phyloP scores from a whole-genome alignment of 2,888 invertebrate species.

The Diplazon laetatorius region DNA sequence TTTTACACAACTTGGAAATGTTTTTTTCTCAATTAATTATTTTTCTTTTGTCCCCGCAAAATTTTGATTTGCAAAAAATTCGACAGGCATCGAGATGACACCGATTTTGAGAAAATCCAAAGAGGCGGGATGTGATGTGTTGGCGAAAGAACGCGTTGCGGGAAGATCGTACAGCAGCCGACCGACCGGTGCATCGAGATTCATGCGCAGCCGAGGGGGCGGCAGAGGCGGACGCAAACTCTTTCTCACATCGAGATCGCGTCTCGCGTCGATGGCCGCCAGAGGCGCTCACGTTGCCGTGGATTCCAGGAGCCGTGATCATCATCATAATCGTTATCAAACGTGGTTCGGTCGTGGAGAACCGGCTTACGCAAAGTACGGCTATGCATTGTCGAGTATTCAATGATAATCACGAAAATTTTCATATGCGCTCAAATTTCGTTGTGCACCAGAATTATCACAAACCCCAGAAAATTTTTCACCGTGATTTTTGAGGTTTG shows the following conservation, averaged over 20 bases:
- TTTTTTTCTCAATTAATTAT: too few species aligned
- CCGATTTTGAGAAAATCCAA: constrained; percentile 93
- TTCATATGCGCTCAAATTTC: too few species aligned
- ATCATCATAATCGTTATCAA: constrained; percentile 76
- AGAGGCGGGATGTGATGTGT: constrained; percentile 89
- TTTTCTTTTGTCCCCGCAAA: too few species aligned
- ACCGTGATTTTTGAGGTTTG: too few species aligned
- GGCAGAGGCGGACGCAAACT: constrained; percentile 84
- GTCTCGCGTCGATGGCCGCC: constrained; percentile 83
- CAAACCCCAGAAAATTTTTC: too few species aligned
- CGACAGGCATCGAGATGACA: constrained; percentile 89
- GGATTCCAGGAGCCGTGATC: constrained; percentile 78
- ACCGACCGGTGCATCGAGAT: constrained; percentile 74
- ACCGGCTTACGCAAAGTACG: constrained; percentile 79
- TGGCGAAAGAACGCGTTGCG: constrained; percentile 81
- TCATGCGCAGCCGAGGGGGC: constrained; percentile 78
- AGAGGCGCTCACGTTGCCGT: constrained; percentile 76
- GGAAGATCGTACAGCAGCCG: constrained; percentile 83
- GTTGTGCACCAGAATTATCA: too few species aligned
- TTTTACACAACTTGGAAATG: too few species aligned
- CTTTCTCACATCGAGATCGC: constrained; percentile 87
- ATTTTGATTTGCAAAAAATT: background rate
- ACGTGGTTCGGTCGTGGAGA: constrained; percentile 79
- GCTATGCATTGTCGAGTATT: constrained; percentile 31
- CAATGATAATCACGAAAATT: background rate